A percentile compares a stretch with the other conserved stretches of the same genome.
phyloP scores from a whole-genome alignment of 2,888 invertebrate species.

The Amphimallon solstitiale region DNA sequence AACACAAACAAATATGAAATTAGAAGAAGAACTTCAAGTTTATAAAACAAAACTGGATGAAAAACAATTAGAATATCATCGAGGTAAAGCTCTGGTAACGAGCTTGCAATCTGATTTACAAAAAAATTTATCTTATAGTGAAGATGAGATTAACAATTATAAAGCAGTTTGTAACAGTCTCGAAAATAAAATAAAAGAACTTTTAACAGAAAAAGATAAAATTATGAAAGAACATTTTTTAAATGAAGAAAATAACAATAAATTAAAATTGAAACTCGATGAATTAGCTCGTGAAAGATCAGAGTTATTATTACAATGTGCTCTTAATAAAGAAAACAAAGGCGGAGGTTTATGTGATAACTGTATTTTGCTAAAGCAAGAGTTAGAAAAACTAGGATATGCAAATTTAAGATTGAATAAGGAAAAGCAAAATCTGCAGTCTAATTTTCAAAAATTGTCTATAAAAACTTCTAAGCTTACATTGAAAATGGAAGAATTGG shows the following conservation, averaged over 20 bases:
- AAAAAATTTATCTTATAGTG: background rate
- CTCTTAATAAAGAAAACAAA: background rate
- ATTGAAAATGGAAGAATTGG: constrained; percentile 35
- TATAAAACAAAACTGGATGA: constrained; percentile 1
- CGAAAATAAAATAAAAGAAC: background rate
- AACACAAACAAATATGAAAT: constrained; percentile 11
- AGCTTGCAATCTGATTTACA: background rate
- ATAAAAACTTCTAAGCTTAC: constrained; percentile 35
- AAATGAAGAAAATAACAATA: constrained; percentile 24
- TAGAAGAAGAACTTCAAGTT: constrained; percentile 13
- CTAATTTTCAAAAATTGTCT: constrained; percentile 31
- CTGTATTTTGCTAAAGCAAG: constrained; percentile 21
- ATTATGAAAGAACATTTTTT: constrained; percentile 2
- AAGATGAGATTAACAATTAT: constrained; percentile 9
- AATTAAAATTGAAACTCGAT: constrained; percentile 16
- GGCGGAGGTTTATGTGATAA: constrained; percentile 9
- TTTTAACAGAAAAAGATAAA: background rate
- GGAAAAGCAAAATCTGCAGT: constrained; percentile 29
- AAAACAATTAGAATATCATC: background rate
- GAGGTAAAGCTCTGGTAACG: background rate
- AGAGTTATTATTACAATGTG: background rate
- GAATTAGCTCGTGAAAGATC: constrained; percentile 21
- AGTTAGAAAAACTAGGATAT: constrained; percentile 35
- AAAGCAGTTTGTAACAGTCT: background rate
- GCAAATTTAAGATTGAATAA: constrained; percentile 31